phyloP scores from a whole-genome alignment of 1,140 invertebrate genomes.

The Nasonia giraulti region DNA sequence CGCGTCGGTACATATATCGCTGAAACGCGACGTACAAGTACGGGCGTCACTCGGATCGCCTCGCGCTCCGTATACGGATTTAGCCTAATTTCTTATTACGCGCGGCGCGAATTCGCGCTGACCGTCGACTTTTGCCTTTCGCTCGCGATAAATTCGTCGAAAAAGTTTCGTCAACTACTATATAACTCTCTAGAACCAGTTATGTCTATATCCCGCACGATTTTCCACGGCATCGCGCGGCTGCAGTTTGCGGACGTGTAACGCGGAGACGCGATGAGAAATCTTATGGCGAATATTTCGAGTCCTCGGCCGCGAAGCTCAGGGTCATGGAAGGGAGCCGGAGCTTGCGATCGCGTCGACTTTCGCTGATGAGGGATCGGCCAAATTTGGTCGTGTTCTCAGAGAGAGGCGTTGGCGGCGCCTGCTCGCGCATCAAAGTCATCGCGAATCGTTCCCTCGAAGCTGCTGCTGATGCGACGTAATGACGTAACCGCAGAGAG shows the following conservation, averaged over 20 bases:
- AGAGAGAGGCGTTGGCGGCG: background rate
- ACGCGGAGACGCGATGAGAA: background rate
- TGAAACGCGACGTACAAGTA: constrained; percentile 8
- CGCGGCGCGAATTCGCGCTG: constrained; percentile 14
- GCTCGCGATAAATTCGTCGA: background rate
- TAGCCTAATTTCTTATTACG: constrained; percentile 27
- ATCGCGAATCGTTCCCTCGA: background rate
- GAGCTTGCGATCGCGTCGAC: too few relatives aligned
- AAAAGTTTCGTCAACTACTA: background rate
- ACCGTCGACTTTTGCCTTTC: background rate
- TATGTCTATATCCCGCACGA: background rate
- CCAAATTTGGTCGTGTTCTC: background rate
- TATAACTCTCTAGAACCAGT: background rate
- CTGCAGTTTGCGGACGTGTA: too few relatives aligned
- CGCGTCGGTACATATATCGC: background rate
- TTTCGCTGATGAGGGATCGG: background rate
- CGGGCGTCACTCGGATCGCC: background rate
- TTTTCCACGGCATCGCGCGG: too few relatives aligned
- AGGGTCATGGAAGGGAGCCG: background rate
- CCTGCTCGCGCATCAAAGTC: background rate
- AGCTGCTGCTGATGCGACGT: background rate
- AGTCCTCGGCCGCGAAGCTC: background rate
- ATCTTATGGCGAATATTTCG: background rate
- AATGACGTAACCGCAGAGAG: constrained; percentile 6
- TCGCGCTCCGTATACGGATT: constrained; percentile 7